A percentile compares a stretch with the other conserved stretches of the same genome.
These are phyloP conservation scores for Hyles lineata DNA, from an alignment of 2,888 invertebrate species.

Conservation along the genomic window DNA sequence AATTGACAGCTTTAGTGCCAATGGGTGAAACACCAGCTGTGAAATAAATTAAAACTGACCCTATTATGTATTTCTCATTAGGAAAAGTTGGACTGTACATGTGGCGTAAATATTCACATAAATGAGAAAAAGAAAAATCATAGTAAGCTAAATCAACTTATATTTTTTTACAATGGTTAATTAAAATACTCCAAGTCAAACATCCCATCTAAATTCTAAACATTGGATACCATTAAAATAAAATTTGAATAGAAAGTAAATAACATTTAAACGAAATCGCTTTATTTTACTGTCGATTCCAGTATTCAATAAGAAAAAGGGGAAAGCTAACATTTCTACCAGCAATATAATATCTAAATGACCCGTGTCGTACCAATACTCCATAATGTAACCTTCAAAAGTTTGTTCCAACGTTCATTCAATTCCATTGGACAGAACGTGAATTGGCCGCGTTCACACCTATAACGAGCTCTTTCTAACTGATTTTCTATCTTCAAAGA, in stretches of 20 bases:
- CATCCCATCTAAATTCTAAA: background rate
- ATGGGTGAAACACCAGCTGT: no score
- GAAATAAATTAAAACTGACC: no score
- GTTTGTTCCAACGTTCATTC: background rate
- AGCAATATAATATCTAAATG: background rate
- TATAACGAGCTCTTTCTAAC: slow-evolving; percentile 20
- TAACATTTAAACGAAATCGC: slow-evolving; percentile 1
- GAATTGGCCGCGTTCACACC: slow-evolving; percentile 22
- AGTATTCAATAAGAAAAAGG: background rate
- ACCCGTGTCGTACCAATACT: background rate
- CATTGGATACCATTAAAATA: slow-evolving; percentile 13
- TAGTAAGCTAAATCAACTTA: no score
- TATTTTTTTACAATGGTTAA: background rate
- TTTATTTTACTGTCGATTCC: background rate
- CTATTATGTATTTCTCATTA: no score
- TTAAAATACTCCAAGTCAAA: background rate
- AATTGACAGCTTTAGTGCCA: no score
- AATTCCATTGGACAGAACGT: background rate
- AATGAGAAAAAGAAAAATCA: no score
- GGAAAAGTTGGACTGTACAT: no score
- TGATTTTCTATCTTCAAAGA: slow-evolving; percentile 24
- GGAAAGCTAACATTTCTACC: background rate
- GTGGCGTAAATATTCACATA: no score
- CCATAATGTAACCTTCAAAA: slow-evolving; percentile 6
- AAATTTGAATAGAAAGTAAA: slow-evolving; percentile 30